Base-by-base conservation (phyloP, 2,113 vertebrate genomes). In the Pungitius pungitius region DNA sequence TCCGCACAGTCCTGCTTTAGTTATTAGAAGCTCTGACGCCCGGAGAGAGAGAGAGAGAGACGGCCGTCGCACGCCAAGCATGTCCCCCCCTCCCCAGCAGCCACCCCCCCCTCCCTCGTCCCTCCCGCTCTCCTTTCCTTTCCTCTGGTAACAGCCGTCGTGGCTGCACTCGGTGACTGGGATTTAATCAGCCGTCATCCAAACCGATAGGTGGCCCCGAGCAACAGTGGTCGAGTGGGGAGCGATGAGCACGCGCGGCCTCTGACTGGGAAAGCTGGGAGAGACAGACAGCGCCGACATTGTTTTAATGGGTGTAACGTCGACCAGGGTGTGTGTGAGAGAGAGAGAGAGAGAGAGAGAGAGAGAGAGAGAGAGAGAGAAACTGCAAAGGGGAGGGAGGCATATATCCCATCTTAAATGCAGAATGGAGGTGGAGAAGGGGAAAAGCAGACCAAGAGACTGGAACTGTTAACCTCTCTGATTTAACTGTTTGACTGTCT, bases 111-210 rank as follows among this genome's bases (percentile, higher is more conserved):
- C 45, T 55, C 24, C 27, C 58, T 26, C 3, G 39, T 61, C 73
- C 72, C 68, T 57, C 70, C 73, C 20, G 67, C 73, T 76, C 62
- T 60, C 78, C 73, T 64, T 51, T 80, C 71, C 75, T 69, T 80
- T 69, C 66, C 69, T 83, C 77, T 75, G 63, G 85, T 80, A n/a
- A 69, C 72, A 77, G 79, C 69, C 54, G 43, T 42, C 76, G 75
- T 42, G 13, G 82, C 58, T 43, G 73, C 30, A 30, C 60, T 84
- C 83, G 87, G 82, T 88, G 88, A 90, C 88, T 89, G 69, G 88
- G 91, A 92, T 93, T 89, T 85, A 90, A 93, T 92, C 89, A 88
- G 89, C 49, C 63, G 79, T 83, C 80, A 83, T 77, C 81, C 89
- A 85, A 85, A 86, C 85, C 81, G 65, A 73, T 61, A 83, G 65